phyloP scores from a whole-genome alignment of 2,888 invertebrate species.

The Monopis laevigella region DNA sequence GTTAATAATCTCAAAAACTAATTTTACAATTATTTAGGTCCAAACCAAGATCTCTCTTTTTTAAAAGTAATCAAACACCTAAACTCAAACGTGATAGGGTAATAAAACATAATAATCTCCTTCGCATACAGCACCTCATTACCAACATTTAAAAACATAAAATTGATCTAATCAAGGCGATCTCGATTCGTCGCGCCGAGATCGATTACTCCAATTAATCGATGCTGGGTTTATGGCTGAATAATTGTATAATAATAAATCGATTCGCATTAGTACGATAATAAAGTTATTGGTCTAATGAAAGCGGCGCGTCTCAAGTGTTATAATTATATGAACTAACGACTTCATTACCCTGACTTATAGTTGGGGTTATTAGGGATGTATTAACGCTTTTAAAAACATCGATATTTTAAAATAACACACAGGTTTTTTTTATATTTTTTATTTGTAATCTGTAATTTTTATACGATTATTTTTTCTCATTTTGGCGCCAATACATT shows the following conservation, averaged over 20 bases:
- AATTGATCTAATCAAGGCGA: neutral
- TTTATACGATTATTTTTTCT: too few relatives aligned
- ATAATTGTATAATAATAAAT: slow-evolving; percentile 31
- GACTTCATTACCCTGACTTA: slow-evolving; percentile 34
- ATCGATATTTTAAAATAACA: too few relatives aligned
- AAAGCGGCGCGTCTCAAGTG: slow-evolving; percentile 38
- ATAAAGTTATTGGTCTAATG: slow-evolving; percentile 52
- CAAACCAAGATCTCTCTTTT: too few relatives aligned
- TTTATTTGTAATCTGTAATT: too few relatives aligned
- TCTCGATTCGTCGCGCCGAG: neutral
- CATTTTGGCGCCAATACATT: too few relatives aligned
- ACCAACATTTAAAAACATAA: neutral
- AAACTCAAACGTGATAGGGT: neutral
- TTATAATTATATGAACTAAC: slow-evolving; percentile 38
- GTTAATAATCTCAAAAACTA: too few relatives aligned
- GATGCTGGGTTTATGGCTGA: neutral
- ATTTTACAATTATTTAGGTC: too few relatives aligned
- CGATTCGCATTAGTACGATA: slow-evolving; percentile 42
- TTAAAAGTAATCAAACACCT: too few relatives aligned
- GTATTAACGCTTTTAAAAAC: too few relatives aligned
- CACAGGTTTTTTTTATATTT: too few relatives aligned
- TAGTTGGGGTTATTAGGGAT: too few relatives aligned
- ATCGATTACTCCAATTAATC: neutral
- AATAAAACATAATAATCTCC: neutral
- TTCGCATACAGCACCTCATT: neutral